Evolutionary conservation across 37 sponge, comb jelly and placozoan genomes (phyloP), one percentile per base, ranked within the genome.

Genomic region (Hormiphora californensis): DNA sequence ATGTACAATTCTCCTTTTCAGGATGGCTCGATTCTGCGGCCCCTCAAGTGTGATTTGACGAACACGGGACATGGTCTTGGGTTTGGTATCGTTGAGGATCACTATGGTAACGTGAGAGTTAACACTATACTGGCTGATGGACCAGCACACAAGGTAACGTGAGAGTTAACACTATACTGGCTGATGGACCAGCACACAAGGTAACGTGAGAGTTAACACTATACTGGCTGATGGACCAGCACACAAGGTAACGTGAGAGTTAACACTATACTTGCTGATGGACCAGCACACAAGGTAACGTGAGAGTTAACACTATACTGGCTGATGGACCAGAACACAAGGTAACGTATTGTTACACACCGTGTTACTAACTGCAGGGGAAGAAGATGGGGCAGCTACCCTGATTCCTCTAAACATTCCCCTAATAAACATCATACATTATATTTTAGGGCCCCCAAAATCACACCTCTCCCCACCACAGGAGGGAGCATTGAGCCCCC

Each of bases 1-100:
- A 17, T 15, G 53, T 49, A 15, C 9, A 9, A 9, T 17, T 17
- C 15, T 15, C 15, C 15, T 15, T 30, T 39, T 22, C 81, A 73
- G 81, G 81, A 73, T 30, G 81, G 81, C 17, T 43, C 23, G 12
- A 23, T 73, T 5, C 9, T 73, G 27, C 7, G 12, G 41, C 44
- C 44, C 3, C 4, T 73, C 4, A 73, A 7, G 1, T 73, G 43
- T 40, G 35, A 73, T 11, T 22, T 73, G 44, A 19, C 4, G 25
- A 73, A 73, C 81, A 41, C 44, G 21, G 81, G 81, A 21, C 0
- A 23, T 21, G 81, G 81, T 40, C 81, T 73, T 19, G 81, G 81
- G 23, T 73, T 73, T 28, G 81, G 81, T 40, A 73, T 73, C 1
- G 81, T 73, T 43, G 81, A 73, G 27, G 81, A 73, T 73, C 46